Base-by-base conservation (phyloP, 2,888 invertebrate genomes). In the Lasioglossum lativentre region DNA sequence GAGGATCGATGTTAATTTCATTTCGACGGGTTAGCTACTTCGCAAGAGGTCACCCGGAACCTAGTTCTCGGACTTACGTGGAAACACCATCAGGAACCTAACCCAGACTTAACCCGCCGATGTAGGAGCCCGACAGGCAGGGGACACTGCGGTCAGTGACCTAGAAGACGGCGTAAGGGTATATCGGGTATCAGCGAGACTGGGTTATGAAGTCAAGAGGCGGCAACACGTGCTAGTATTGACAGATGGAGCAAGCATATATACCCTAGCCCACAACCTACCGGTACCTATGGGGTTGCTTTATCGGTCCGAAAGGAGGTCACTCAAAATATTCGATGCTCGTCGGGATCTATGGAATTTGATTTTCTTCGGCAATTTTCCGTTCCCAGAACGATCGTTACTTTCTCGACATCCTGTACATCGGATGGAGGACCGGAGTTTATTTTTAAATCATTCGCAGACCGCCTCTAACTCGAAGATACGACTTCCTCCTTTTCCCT, bases 391-490 rank as follows among this genome's bases (percentile, higher is more conserved):
- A 30, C 16, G 30, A 30, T 16, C 2, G 1, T 16, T 14, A 30
- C 6, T 63, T 34, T 1, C 4, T 23, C 19, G 19, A 68, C 73
- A 80, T 71, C 59, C 72, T 19, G 47, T 72, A 71, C 45, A 16
- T 30, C 30, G 72, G 75, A 52, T 40, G 30, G 59, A 30, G 42
- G 63, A 30, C 1, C 23, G 34, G 42, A 70, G 59, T 83, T 83
- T 87, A 86, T 87, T 83, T 87, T 86, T 86, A 86, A 83, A 86
- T 81, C 74, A 76, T 83, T 56, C 73, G 56, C 34, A 3, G 10
- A 68, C 34, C 71, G 68, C 52, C 19, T 8, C 14, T 66, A 66
- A 34, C 68, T 47, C 45, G 16, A 59, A 77, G 75, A 75, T 52
- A 74, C 78, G 81, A 59, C 66, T 59, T 34, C 68, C 23, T 23